phyloP scores from a whole-genome alignment of 2,797 vertebrate genomes.

The Rhinella marina region DNA sequence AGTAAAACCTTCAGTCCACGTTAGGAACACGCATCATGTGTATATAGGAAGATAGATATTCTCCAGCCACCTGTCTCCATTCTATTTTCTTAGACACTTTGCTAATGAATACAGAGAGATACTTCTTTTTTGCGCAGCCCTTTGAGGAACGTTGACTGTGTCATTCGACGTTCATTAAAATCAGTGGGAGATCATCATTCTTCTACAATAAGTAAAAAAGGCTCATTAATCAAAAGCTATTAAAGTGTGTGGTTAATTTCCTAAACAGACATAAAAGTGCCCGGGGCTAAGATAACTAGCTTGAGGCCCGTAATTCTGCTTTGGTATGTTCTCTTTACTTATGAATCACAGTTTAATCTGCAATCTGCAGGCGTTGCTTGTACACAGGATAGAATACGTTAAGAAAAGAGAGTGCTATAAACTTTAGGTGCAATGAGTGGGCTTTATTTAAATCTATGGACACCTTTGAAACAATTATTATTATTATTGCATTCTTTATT shows the following conservation, averaged over 20 bases:
- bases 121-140: slow-evolving; percentile 39
- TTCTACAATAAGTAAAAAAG: slow-evolving; percentile 49
- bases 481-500: too few relatives aligned
- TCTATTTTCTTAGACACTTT: slow-evolving; percentile 27
- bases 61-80: slow-evolving; percentile 37
- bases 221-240: slow-evolving; percentile 60
- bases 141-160: slow-evolving; percentile 50
- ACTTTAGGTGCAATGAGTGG: too few relatives aligned
- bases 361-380: slow-evolving; percentile 11
- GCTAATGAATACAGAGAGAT: slow-evolving; percentile 45
- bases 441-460: not conserved
- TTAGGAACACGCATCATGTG: not conserved
- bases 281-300: slow-evolving; percentile 52
- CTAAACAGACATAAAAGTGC: slow-evolving; percentile 51
- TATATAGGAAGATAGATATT: slow-evolving; percentile 30
- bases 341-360: slow-evolving; percentile 38
- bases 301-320: slow-evolving; percentile 45
- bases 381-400: slow-evolving; percentile 5
- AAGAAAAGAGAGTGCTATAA: not conserved
- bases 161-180: slow-evolving; percentile 57
- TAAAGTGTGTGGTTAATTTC: slow-evolving; percentile 51
- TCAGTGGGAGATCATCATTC: slow-evolving; percentile 55
- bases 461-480: too few relatives aligned
- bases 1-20: slow-evolving; percentile 6
- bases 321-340: slow-evolving; percentile 50